Base-by-base conservation (phyloP, 2,113 vertebrate species). In the Tamias sibiricus region DNA sequence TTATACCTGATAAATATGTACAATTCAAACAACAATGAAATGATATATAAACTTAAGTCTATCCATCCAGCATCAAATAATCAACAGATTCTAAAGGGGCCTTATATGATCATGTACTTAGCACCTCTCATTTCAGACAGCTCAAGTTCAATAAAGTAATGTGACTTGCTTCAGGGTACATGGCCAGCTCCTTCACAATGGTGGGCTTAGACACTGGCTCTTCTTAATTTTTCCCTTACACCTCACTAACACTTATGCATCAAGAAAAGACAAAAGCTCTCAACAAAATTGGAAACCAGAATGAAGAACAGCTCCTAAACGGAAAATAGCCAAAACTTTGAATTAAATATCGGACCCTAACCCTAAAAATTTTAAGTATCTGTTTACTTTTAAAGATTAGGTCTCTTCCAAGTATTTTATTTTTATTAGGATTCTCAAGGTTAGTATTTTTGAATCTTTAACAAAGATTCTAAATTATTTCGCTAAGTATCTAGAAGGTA, bases 241-340 rank as follows among this genome's bases (percentile, higher is more conserved):
- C 37, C 14, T 81, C 40, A 59, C 30, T 87, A 26, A 95, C n/a
- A n/a, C 24, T 37, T 37, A 30, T 44, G 86, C 57, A 74, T 20
- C 69, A 32, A 68, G 40, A 92, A 69, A 87, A 95, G 84, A 80
- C 69, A 47, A 44, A 82, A 90, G 37, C 28, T 74, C 14, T 84
- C 35, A 91, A 59, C 89, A 82, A 87, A 93, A 30, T 93, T 80
- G 57, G 59, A 84, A 96, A 42, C 24, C n/a, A 84, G 89, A 54
- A n/a, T 19, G 87, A 93, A 91, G 49, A 85, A 69, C 69, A 96
- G 59, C 49, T 93, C 87, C 49, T 82, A 66, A 40, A 8, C 81
- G 91, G 88, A 94, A 87, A 87, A 59, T 35, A 93, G 84, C 0
- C 30, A 68, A 57, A 94, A 74, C 90, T 91, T 59, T n/a, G 69